These are phyloP conservation scores for Panopea generosa DNA, from an alignment of 2,888 invertebrate species.

Conservation along the genomic window DNA sequence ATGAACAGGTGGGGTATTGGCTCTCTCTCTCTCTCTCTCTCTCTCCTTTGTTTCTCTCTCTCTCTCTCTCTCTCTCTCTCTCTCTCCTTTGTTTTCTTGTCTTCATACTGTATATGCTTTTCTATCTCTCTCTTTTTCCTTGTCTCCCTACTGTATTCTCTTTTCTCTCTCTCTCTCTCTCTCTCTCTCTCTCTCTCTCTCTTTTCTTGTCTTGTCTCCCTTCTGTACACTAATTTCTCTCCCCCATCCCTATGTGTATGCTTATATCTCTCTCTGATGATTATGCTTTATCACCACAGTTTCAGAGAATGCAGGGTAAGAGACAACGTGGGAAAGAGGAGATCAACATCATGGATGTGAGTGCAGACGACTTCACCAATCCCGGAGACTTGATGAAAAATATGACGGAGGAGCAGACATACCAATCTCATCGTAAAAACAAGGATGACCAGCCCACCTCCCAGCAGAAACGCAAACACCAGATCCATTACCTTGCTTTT, in stretches of 20 bases:
- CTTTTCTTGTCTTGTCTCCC: too few species aligned
- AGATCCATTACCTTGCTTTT: slow-evolving; percentile 97
- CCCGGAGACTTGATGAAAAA: slow-evolving; percentile 93
- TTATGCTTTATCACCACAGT: slow-evolving; percentile 62
- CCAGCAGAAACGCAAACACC: slow-evolving; percentile 92
- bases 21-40: background rate
- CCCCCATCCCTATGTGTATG: background rate
- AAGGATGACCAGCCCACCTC: slow-evolving; percentile 87
- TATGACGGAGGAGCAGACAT: slow-evolving; percentile 85
- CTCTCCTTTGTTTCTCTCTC: too few species aligned
- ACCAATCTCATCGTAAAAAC: slow-evolving; percentile 73
- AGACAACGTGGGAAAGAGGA: slow-evolving; percentile 88
- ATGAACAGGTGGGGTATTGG: slow-evolving; percentile 59
- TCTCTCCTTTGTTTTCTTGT: background rate
- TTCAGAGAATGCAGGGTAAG: slow-evolving; percentile 88
- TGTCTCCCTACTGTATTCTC: too few species aligned
- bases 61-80: too few species aligned
- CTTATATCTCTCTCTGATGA: background rate
- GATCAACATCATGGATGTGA: slow-evolving; percentile 92
- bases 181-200: background rate
- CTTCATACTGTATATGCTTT: background rate
- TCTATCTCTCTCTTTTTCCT: background rate
- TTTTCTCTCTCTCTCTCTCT: slow-evolving; percentile 4
- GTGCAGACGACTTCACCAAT: slow-evolving; percentile 93
- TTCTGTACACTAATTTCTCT: too few species aligned